A percentile compares a stretch with the other conserved stretches of the same genome.
phyloP scores from a whole-genome alignment of 2,888 invertebrate genomes.

The Cinara cedri region DNA sequence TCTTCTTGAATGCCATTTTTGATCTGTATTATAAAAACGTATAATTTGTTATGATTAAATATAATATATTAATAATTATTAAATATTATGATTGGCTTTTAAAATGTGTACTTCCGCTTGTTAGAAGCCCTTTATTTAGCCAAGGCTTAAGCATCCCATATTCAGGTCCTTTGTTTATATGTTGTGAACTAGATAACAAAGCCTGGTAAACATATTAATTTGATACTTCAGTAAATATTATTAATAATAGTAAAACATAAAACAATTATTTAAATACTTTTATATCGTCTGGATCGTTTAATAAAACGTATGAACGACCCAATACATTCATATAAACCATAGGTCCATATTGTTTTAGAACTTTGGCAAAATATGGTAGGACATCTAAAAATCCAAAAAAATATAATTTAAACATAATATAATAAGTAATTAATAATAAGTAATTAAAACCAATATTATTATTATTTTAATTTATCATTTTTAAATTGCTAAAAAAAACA shows the following conservation, averaged over 20 bases:
- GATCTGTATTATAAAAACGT: constrained; percentile 22
- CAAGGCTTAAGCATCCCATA: constrained; percentile 57
- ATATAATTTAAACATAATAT: background rate
- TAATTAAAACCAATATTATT: background rate
- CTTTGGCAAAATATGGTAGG: constrained; percentile 48
- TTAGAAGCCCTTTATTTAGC: constrained; percentile 59
- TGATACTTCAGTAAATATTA: background rate
- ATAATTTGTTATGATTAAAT: background rate
- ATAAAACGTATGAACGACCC: constrained; percentile 56
- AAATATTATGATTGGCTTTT: background rate
- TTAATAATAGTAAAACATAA: background rate
- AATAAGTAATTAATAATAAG: background rate
- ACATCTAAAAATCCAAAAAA: constrained; percentile 56
- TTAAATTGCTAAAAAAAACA: too few relatives aligned
- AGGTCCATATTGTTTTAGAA: constrained; percentile 53
- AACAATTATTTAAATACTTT: constrained; percentile 52
- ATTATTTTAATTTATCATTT: background rate
- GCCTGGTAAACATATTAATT: constrained; percentile 49
- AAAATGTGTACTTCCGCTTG: constrained; percentile 58
- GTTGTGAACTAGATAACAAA: constrained; percentile 58
- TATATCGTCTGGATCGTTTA: constrained; percentile 57
- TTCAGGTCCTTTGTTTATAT: constrained; percentile 58
- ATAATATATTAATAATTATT: background rate
- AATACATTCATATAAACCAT: constrained; percentile 56
- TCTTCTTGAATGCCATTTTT: constrained; percentile 70